These are phyloP conservation scores for Hirundo rustica DNA, from an alignment of 2,797 vertebrate genomes.

Conservation along the genomic window DNA sequence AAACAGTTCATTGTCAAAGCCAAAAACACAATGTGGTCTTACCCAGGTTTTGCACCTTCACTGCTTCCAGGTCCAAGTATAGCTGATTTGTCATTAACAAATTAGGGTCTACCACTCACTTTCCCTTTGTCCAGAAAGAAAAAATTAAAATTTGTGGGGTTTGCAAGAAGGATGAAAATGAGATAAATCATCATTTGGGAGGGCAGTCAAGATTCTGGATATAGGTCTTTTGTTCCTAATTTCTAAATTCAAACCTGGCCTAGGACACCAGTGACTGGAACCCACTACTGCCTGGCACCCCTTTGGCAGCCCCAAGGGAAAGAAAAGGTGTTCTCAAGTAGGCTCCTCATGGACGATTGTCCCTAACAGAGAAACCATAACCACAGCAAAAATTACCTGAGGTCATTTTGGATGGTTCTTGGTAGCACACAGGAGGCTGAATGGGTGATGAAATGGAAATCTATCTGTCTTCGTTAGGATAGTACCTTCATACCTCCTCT, in stretches of 20 bases:
- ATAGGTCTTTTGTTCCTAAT: background rate
- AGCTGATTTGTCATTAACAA: background rate
- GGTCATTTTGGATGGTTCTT: background rate
- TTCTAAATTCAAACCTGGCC: background rate
- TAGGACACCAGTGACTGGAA: background rate
- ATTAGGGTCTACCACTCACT: background rate
- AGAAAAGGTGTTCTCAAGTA: background rate
- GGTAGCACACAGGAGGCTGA: background rate
- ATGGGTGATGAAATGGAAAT: background rate
- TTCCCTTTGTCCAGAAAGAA: background rate
- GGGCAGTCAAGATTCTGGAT: background rate
- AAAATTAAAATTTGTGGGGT: background rate
- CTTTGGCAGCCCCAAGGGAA: background rate
- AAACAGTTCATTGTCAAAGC: background rate
- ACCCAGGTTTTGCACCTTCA: background rate
- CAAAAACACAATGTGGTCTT: background rate
- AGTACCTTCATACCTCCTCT: background rate
- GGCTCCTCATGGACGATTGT: background rate
- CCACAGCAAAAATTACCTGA: background rate
- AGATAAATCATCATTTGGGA: background rate
- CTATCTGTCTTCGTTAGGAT: background rate
- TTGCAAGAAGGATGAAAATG: background rate
- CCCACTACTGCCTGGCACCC: background rate
- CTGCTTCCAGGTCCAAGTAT: background rate
- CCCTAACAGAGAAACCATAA: background rate